phyloP scores from a whole-genome alignment of 1,140 invertebrate species.

The Cotesia glomerata region DNA sequence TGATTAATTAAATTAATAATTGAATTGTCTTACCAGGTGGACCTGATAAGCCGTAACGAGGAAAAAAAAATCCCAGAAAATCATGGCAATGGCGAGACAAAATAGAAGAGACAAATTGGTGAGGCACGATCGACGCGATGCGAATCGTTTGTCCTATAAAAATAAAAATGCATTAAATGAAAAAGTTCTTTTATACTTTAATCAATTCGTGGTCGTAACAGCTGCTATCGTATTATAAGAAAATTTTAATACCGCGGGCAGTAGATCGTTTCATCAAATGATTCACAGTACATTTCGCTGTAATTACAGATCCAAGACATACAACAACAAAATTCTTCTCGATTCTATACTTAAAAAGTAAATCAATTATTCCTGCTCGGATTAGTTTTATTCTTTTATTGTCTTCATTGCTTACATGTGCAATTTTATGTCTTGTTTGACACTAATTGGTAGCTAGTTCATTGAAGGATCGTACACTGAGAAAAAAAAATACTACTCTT shows the following conservation, averaged over 20 bases:
- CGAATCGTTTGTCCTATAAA: slow-evolving; percentile 11
- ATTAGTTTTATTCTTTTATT: too few species aligned
- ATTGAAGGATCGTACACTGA: too few species aligned
- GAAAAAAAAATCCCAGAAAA: background rate
- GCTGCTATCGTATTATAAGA: slow-evolving; percentile 2
- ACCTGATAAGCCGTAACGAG: background rate
- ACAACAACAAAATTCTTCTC: background rate
- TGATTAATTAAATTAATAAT: background rate
- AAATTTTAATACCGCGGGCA: slow-evolving; percentile 3
- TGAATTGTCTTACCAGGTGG: too few species aligned
- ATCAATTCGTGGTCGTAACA: slow-evolving; percentile 7
- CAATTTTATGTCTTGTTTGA: too few species aligned
- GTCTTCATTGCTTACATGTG: too few species aligned
- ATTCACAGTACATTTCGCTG: slow-evolving; percentile 8
- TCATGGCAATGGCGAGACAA: slow-evolving; percentile 2
- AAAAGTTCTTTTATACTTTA: slow-evolving; percentile 24
- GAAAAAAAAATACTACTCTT: too few species aligned
- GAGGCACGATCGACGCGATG: background rate
- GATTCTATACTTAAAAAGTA: too few species aligned
- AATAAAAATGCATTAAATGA: slow-evolving; percentile 11
- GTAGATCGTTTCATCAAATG: slow-evolving; percentile 8
- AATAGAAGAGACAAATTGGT: background rate
- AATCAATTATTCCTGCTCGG: too few species aligned
- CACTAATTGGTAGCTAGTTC: too few species aligned
- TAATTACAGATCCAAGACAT: background rate